Percentiles rank a stretch among this genome's conserved stretches.
Conservation (phyloP, 2,113 vertebrate genomes). For the Pimephales promelas region DNA sequence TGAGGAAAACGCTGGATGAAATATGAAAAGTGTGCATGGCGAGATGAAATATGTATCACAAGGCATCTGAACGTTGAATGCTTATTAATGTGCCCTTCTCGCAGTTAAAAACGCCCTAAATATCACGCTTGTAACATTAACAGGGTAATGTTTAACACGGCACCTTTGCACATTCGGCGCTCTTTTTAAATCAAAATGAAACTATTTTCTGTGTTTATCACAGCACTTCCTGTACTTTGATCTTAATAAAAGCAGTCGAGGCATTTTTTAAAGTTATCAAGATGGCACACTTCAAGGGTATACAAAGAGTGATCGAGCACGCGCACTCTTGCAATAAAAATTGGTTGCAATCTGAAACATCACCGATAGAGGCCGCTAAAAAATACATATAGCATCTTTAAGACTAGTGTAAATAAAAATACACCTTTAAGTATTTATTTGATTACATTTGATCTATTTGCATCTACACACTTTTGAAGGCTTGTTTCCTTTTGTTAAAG, state of each 20-base stretch:
- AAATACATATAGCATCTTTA: too few relatives aligned
- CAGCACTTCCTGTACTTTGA: constrained; percentile 19
- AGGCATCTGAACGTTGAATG: constrained; percentile 21
- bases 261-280: neutral
- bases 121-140: constrained; percentile 2
- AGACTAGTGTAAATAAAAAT: too few relatives aligned
- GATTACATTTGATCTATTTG: too few relatives aligned
- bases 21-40: constrained; percentile 56
- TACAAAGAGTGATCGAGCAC: neutral
- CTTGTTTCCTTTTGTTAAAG: too few relatives aligned
- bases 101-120: neutral
- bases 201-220: neutral
- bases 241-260: constrained; percentile 3
- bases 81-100: constrained; percentile 43
- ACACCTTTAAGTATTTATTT: too few relatives aligned
- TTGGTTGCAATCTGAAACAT: too few relatives aligned
- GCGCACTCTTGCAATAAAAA: too few relatives aligned
- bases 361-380: too few relatives aligned
- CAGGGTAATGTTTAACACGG: neutral
- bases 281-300: neutral
- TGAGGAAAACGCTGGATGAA: constrained; percentile 47
- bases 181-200: neutral
- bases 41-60: constrained; percentile 57
- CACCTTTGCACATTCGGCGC: neutral
- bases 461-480: too few relatives aligned